Evolutionary conservation across 2,113 vertebrate genomes (phyloP), one percentile per base, ranked within the genome.

Genomic region (Phaethornis superciliosus): DNA sequence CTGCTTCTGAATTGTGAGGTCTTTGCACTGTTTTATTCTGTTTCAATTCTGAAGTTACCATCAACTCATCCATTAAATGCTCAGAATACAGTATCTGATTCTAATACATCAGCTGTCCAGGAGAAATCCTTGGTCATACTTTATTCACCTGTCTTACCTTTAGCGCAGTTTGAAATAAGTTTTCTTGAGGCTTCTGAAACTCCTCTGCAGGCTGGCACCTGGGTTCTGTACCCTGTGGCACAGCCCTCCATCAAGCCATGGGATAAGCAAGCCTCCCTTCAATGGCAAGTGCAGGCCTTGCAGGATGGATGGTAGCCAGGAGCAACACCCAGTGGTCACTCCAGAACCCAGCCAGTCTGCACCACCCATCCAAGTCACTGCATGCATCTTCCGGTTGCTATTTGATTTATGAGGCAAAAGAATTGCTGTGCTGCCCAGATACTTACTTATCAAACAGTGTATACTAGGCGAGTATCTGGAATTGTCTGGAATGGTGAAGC

Each of bases 401-500:
- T 22, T 37, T 28, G 28, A 55, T 49, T 18, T 5, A 13, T 0
- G 1, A 16, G 30, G 14, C 8, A 28, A 5, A 24, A 17, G 12
- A 23, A n/a, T 3, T 12, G 47, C 37, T 11, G 9, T 6, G 22
- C 40, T 28, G 44, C 19, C 32, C 30, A 71, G 16, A 27, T 93
- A 99, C 99, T 99, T 97, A 99, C 99, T 97, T 94, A 99, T 99
- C 96, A 99, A 98, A 91, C 99, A 98, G 97, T 99, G 99, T 88
- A 99, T 59, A 79, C 98, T 97, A 83, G 97, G 98, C 59, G 99
- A 99, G 96, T 98, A 99, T 18, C 98, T 99, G 56, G 99, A 99
- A 97, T 98, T 98, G 85, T 99, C 99, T 7, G 99, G 99, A 97
- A 99, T 96, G 22, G 98, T 99, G 85, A 99, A 99, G 97, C 97